A percentile compares a stretch with the other conserved stretches of the same genome.
Evolutionary conservation across 2,797 vertebrate genomes (phyloP).

Genomic region (Ptychadena robeensis): DNA sequence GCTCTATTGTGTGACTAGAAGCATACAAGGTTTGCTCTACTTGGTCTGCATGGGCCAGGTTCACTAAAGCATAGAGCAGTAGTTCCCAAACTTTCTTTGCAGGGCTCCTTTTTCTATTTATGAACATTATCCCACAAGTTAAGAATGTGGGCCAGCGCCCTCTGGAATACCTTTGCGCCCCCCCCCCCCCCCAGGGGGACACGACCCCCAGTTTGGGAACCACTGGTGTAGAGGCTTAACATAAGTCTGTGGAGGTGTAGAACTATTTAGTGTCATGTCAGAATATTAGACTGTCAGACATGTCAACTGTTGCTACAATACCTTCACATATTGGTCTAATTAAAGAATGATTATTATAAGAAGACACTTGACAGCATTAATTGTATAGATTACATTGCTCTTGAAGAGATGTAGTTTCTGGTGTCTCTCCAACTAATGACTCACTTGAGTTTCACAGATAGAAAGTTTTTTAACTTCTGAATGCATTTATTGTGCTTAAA

Average conservation of each 20-base stretch:
- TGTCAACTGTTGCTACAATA: constrained; percentile 27
- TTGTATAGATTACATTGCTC: constrained; percentile 17
- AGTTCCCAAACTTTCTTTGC: too few relatives aligned
- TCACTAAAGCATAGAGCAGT: too few relatives aligned
- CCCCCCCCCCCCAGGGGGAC: too few relatives aligned
- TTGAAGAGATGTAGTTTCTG: constrained; percentile 5
- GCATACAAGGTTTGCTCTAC: neutral
- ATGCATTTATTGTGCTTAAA: neutral
- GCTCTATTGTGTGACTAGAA: too few relatives aligned
- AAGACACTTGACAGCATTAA: constrained; percentile 50
- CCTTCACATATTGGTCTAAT: constrained; percentile 27
- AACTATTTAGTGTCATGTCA: constrained; percentile 31
- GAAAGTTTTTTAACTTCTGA: neutral
- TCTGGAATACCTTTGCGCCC: too few relatives aligned
- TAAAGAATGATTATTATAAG: constrained; percentile 49
- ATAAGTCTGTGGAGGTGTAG: neutral
- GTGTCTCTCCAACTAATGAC: constrained; percentile 5
- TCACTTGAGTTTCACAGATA: constrained; percentile 9
- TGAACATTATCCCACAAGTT: too few relatives aligned
- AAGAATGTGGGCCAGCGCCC: too few relatives aligned
- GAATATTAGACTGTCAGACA: constrained; percentile 30
- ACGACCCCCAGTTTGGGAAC: too few relatives aligned
- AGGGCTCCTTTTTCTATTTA: too few relatives aligned
- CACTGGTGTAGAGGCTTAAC: too few relatives aligned
- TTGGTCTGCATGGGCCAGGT: too few relatives aligned